Base-by-base conservation (phyloP, 2,888 invertebrate genomes). In the Graphium colonna region DNA sequence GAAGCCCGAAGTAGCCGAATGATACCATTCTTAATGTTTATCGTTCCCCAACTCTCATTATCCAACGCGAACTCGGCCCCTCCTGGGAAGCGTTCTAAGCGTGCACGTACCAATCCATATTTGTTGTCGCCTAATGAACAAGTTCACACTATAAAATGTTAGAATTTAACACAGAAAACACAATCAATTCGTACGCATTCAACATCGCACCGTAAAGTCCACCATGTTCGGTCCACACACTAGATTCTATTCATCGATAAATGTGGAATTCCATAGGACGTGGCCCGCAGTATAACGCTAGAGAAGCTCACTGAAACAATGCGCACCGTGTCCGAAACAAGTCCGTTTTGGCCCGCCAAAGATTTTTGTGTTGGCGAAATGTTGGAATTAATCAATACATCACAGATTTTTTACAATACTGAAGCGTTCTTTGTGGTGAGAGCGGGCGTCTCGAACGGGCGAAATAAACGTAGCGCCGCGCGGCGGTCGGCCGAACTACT, bases 221-320 rank as follows among this genome's bases (percentile, higher is more conserved):
- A 83, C 90, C 90, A 90, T 88, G 82, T 90, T 90, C 74, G 64
- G 65, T 71, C 71, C 77, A 73, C 78, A 73, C 77, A 76, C 75
- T 75, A 89, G 90, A 90, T 90, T 84, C 81, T 88, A 82, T 85
- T 82, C 85, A 79, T 80, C 89, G 90, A 90, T 90, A 90, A 90
- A 85, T 83, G 82, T 73, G 82, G 82, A 87, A 90, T 89, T 87
- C 79, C 85, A 79, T 77, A 69, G 82, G 83, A 89, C 87, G 88
- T 88, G 86, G 88, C 87, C 73, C 71, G 69, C 68, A 59, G 66
- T 63, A 63, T 65, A 79, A 76, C 72, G 74, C 76, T 69, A 72
- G 68, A 62, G 71, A 73, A 70, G 60, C 65, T 69, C 77, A 76
- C 75, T 71, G 61, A 69, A 65, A 65, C 58, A 60, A 61, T 58